phyloP scores from a whole-genome alignment of 2,888 invertebrate genomes.

The Protonemura montana region DNA sequence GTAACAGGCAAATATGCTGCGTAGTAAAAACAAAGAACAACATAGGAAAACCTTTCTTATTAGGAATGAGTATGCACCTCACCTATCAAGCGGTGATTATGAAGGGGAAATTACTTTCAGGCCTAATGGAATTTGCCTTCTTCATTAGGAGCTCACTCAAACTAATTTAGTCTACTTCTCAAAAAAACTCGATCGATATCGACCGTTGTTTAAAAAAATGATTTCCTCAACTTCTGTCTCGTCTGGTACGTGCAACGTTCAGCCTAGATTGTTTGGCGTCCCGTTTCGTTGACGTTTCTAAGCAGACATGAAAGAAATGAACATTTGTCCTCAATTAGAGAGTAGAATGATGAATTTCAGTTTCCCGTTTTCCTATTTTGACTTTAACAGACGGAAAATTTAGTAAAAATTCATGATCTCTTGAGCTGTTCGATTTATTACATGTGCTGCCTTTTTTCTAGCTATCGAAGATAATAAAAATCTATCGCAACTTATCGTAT shows the following conservation, averaged over 20 bases:
- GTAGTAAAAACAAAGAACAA: neutral
- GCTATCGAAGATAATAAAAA: neutral
- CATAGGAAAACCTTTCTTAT: neutral
- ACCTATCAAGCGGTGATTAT: neutral
- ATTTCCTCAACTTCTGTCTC: constrained; percentile 42
- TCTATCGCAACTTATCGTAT: neutral
- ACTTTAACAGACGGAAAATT: neutral
- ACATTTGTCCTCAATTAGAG: neutral
- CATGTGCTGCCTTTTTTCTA: neutral
- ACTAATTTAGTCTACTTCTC: neutral
- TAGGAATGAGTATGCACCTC: neutral
- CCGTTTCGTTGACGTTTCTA: constrained; percentile 31
- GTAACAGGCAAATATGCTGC: neutral
- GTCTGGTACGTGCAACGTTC: constrained; percentile 39
- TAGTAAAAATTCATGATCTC: neutral
- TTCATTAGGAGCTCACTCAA: neutral
- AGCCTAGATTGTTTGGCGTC: neutral
- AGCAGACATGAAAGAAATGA: constrained; percentile 46
- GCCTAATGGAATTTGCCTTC: constrained; percentile 7
- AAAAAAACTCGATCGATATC: neutral
- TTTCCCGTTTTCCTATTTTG: neutral
- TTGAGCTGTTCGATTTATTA: neutral
- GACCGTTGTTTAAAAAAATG: constrained; percentile 8
- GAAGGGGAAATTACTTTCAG: neutral
- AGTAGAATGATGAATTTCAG: constrained; percentile 10